Conservation (phyloP, 1,140 invertebrate genomes). For the Drosophila nikananu region DNA sequence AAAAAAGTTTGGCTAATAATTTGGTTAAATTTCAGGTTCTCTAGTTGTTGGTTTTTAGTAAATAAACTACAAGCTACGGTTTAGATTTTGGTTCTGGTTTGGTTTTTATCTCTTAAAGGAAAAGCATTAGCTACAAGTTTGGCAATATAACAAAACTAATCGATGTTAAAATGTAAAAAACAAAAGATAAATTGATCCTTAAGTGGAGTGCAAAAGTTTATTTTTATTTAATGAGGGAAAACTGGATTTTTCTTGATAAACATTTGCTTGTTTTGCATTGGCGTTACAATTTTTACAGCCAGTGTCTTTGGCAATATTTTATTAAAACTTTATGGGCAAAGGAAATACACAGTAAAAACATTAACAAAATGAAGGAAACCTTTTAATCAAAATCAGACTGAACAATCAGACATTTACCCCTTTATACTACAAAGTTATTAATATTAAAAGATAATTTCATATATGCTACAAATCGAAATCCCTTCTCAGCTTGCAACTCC, state of each 20-base stretch:
- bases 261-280: background rate
- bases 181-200: conserved; percentile 10
- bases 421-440: background rate
- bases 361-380: background rate
- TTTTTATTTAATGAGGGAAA: background rate
- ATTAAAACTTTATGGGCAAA: no score
- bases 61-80: conserved; percentile 50
- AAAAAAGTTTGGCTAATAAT: conserved; percentile 6
- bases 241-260: background rate
- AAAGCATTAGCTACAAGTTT: conserved; percentile 57
- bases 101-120: conserved; percentile 22
- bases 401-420: background rate
- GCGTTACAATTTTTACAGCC: no score
- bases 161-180: conserved; percentile 31
- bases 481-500: conserved; percentile 14
- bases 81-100: conserved; percentile 26
- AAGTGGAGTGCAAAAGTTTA: conserved; percentile 5
- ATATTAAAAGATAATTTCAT: no score
- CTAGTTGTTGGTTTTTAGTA: conserved; percentile 26
- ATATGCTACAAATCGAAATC: background rate
- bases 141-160: conserved; percentile 38
- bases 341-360: no score
- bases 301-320: no score
- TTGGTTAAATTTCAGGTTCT: conserved; percentile 23
- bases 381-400: background rate